Evolutionary conservation across 2,113 vertebrate species (phyloP), one percentile per base, ranked within the genome.

Genomic region (Myotis yumanensis): DNA sequence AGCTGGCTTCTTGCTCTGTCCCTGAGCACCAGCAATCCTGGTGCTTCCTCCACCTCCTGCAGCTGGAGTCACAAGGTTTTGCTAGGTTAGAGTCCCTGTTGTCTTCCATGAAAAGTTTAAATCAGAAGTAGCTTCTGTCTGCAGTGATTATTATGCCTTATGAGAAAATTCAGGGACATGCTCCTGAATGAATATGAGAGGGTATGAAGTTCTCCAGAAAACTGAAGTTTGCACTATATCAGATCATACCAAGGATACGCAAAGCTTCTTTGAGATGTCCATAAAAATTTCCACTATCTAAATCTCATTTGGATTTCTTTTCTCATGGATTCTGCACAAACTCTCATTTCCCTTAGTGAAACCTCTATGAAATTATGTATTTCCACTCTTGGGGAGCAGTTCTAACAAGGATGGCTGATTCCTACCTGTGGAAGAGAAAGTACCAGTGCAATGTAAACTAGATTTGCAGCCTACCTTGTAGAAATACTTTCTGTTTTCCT

Each of bases 281-380:
- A 90, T 4, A 48, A 75, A 72, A 84, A 64, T 64, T n/a, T 52
- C 52, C 16, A 43, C 30, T 46, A 71, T 84, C 37, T 59, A 69
- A 79, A 76, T 79, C 37, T 80, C 79, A 51, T 76, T 77, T 83
- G 43, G 48, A 79, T 92, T 82, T 59, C 18, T 91, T 80, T 89
- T 30, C 46, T 40, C 30, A 66, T 20, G 22, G 25, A 48, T 87
- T 94, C 16, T 89, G 32, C 32, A 32, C 12, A 51, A 64, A n/a
- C 15, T 17, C n/a, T 90, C 43, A 57, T 75, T 86, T 32, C 43
- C 43, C 57, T 86, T 86, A 86, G 82, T 59, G 64, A 69, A 72
- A 81, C 23, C 30, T 66, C 76, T 37, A 25, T 43, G 46, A 86
- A 80, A 83, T 7, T 8, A 68, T 10, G 43, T 54, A 79, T 93